Conservation (phyloP, 2,797 vertebrate species). For the Emys orbicularis region DNA sequence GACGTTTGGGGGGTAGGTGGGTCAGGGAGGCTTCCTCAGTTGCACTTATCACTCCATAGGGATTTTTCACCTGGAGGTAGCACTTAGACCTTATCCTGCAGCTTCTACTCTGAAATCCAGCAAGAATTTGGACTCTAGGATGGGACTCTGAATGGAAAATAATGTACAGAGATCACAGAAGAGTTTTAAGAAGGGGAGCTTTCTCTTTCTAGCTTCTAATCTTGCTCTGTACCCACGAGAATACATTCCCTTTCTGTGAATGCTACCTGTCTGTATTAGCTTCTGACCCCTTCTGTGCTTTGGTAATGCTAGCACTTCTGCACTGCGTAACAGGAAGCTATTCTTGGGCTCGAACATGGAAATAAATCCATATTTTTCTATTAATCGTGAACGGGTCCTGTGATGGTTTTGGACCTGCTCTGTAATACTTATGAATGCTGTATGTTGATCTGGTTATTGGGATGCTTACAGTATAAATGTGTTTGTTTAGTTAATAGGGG, state of each 20-base stretch:
- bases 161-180: fast-evolving
- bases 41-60: background rate
- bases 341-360: background rate
- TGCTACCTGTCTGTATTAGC: background rate
- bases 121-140: background rate
- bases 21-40: background rate
- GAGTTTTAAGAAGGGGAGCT: background rate
- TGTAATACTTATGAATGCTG: background rate
- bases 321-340: background rate
- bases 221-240: background rate
- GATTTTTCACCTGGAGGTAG: background rate
- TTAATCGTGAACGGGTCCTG: background rate
- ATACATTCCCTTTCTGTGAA: background rate
- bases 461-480: no score
- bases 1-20: background rate
- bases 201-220: background rate
- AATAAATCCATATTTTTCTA: background rate
- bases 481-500: background rate
- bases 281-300: background rate
- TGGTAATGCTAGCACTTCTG: background rate
- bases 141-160: background rate
- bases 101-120: background rate
- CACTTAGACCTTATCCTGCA: background rate
- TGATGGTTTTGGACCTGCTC: background rate
- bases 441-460: background rate